Evolutionary conservation across 2,888 invertebrate genomes (phyloP).

Genomic region (Therioaphis trifolii): DNA sequence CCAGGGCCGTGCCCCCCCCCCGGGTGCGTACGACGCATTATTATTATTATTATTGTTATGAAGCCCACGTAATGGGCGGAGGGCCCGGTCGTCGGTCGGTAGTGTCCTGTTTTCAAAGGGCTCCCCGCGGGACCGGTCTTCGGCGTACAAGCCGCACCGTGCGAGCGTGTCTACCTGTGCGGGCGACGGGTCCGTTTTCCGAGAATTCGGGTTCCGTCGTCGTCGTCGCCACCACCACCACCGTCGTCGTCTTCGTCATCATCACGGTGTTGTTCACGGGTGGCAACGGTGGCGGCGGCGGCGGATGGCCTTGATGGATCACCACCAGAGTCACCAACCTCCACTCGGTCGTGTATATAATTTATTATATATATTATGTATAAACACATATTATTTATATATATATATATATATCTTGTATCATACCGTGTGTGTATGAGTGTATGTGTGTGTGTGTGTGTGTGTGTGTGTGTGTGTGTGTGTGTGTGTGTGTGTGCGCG

Average conservation of each 20-base stretch:
- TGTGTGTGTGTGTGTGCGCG: too few species aligned
- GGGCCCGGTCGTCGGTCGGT: neutral
- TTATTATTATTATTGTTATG: too few species aligned
- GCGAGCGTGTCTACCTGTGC: slow-evolving; percentile 28
- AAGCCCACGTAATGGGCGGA: too few species aligned
- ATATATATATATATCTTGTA: too few species aligned
- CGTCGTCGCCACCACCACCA: neutral
- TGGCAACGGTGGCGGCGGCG: slow-evolving; percentile 39
- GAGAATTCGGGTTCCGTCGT: slow-evolving; percentile 53
- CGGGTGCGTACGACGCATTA: neutral
- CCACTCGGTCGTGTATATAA: slow-evolving; percentile 32
- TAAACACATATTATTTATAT: too few species aligned
- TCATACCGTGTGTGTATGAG: too few species aligned
- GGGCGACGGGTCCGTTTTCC: slow-evolving; percentile 28
- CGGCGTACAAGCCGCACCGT: neutral
- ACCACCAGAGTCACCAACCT: slow-evolving; percentile 61
- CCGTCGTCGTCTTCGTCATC: neutral
- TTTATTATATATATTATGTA: neutral
- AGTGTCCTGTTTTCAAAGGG: slow-evolving; percentile 42
- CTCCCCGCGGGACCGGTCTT: neutral
- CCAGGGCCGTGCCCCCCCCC: too few species aligned
- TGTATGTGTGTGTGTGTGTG: too few species aligned
- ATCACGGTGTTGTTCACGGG: slow-evolving; percentile 33
- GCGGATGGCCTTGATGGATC: slow-evolving; percentile 59
- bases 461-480: too few species aligned